A percentile compares a stretch with the other conserved stretches of the same genome.
Conservation (phyloP, 2,113 vertebrate genomes). For the Nibea coibor region DNA sequence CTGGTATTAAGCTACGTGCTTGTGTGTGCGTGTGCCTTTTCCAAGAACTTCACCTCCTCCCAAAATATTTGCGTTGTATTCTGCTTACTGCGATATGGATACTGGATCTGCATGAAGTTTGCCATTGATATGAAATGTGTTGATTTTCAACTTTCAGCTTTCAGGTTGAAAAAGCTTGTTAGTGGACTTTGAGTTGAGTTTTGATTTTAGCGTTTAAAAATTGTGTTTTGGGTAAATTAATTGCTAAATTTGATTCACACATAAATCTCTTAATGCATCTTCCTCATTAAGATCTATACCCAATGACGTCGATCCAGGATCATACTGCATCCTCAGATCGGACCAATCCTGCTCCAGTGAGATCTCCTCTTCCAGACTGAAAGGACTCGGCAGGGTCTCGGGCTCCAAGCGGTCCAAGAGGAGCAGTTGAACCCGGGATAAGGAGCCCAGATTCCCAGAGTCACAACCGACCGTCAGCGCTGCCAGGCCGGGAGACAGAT, state of each 20-base stretch:
- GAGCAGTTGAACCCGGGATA: conserved; percentile 79
- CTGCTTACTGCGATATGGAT: background rate
- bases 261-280: background rate
- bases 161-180: background rate
- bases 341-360: conserved; percentile 12
- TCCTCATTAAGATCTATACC: conserved; percentile 24
- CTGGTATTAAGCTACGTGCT: background rate
- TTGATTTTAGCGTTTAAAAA: no score
- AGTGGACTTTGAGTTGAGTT: background rate
- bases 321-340: conserved; percentile 2
- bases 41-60: background rate
- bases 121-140: background rate
- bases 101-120: background rate
- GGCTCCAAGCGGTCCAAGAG: conserved; percentile 69
- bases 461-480: conserved; percentile 75
- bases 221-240: background rate
- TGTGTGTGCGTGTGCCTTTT: background rate
- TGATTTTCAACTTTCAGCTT: background rate
- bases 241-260: background rate
- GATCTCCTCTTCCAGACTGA: conserved; percentile 37
- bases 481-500: conserved; percentile 74
- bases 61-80: no score
- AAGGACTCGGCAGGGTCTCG: conserved; percentile 26
- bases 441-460: conserved; percentile 70
- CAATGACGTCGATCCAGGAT: background rate